phyloP scores from a whole-genome alignment of 2,888 invertebrate genomes.

The Zelleria hepariella region DNA sequence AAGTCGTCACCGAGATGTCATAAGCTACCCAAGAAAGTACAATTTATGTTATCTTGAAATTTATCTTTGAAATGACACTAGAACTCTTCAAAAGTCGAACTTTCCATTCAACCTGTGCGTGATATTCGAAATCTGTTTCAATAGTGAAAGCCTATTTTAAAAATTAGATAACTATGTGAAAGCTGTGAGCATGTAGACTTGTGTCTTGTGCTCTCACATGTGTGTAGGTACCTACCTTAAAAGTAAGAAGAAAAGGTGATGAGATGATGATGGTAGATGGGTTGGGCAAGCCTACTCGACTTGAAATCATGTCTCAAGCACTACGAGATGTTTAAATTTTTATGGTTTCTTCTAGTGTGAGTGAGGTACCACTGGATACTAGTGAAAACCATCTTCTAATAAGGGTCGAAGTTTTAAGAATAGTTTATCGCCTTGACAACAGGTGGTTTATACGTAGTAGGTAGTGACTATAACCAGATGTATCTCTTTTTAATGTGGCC shows the following conservation, averaged over 20 bases:
- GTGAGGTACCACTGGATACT: no score
- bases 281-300: no score
- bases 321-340: no score
- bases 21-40: neutral
- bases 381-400: no score
- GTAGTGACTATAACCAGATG: no score
- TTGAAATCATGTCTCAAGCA: no score
- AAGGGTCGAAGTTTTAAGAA: no score
- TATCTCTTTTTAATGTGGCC: neutral
- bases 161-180: slow-evolving; percentile 2
- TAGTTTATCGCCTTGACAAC: slow-evolving; percentile 2
- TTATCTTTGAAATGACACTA: neutral
- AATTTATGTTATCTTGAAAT: neutral
- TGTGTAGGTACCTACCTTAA: neutral
- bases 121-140: slow-evolving; percentile 6
- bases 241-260: no score
- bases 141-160: slow-evolving; percentile 4
- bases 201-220: neutral
- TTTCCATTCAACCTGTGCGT: slow-evolving; percentile 1
- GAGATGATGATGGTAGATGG: no score
- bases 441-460: no score
- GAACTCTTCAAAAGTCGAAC: neutral
- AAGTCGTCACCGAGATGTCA: neutral
- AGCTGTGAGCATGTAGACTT: neutral
- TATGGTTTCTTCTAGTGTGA: no score